Evolutionary conservation across 2,797 vertebrate species (phyloP).

Genomic region (Rhinoraja longicauda): DNA sequence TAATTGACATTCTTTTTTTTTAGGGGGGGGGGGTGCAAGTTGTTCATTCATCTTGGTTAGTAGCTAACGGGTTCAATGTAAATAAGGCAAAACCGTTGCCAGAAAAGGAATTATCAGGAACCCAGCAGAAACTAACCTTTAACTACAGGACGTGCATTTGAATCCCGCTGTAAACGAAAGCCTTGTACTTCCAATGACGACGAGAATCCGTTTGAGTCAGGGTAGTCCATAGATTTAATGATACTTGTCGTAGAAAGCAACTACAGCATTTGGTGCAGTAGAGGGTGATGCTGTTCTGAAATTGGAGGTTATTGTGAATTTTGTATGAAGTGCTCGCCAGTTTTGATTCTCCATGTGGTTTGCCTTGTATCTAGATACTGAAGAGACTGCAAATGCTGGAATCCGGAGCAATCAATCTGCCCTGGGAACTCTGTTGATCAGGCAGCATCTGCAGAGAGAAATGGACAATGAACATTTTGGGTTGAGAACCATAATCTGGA

Average conservation of each 20-base stretch:
- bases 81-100: not conserved
- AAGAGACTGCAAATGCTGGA: too few relatives aligned
- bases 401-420: too few relatives aligned
- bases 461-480: too few relatives aligned
- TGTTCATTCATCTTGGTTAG: not conserved
- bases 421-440: too few relatives aligned
- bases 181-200: not conserved
- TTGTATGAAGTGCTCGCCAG: not conserved
- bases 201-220: not conserved
- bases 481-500: too few relatives aligned
- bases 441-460: too few relatives aligned
- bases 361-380: not conserved
- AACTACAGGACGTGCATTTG: not conserved
- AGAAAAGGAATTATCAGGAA: not conserved
- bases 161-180: not conserved
- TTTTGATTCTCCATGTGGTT: not conserved
- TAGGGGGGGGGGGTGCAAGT: conserved; percentile 40
- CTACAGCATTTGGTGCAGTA: not conserved
- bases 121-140: not conserved
- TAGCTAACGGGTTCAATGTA: not conserved
- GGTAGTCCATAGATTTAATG: not conserved
- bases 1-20: conserved; percentile 44
- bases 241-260: not conserved
- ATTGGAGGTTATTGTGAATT: not conserved
- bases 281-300: conserved; percentile 22